These are phyloP conservation scores for Rhagium mordax DNA, from an alignment of 2,888 invertebrate genomes.

Conservation along the genomic window DNA sequence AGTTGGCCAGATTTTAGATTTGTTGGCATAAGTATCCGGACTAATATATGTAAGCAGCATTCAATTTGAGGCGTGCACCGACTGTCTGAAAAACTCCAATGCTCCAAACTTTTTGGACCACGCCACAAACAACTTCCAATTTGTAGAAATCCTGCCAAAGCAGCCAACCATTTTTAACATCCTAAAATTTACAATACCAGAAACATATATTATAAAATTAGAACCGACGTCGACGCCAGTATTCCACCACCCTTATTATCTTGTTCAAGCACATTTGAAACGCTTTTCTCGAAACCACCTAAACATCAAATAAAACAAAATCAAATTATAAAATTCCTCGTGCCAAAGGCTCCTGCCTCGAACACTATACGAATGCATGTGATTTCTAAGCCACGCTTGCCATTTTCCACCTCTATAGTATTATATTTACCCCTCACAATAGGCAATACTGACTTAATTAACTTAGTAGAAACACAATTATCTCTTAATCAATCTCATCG, in stretches of 20 bases:
- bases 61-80: too few relatives aligned
- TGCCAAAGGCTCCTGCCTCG: constrained; percentile 34
- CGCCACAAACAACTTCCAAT: too few relatives aligned
- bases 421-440: constrained; percentile 48
- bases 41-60: too few relatives aligned
- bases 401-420: constrained; percentile 8
- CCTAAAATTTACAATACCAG: too few relatives aligned
- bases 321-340: constrained; percentile 45
- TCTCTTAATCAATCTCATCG: constrained; percentile 58
- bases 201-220: background rate
- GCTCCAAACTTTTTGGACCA: too few relatives aligned
- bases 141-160: too few relatives aligned
- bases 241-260: background rate
- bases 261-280: background rate
- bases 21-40: too few relatives aligned
- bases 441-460: constrained; percentile 57
- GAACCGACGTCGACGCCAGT: background rate
- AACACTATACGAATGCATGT: background rate
- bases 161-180: too few relatives aligned
- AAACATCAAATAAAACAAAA: constrained; percentile 25
- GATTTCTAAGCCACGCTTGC: background rate
- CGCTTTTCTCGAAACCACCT: background rate
- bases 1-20: too few relatives aligned
- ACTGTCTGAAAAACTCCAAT: too few relatives aligned
- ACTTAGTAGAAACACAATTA: constrained; percentile 61